Percentiles rank a stretch among this genome's conserved stretches.
phyloP scores from a whole-genome alignment of 2,113 vertebrate genomes.

The Pachyramphus minor region DNA sequence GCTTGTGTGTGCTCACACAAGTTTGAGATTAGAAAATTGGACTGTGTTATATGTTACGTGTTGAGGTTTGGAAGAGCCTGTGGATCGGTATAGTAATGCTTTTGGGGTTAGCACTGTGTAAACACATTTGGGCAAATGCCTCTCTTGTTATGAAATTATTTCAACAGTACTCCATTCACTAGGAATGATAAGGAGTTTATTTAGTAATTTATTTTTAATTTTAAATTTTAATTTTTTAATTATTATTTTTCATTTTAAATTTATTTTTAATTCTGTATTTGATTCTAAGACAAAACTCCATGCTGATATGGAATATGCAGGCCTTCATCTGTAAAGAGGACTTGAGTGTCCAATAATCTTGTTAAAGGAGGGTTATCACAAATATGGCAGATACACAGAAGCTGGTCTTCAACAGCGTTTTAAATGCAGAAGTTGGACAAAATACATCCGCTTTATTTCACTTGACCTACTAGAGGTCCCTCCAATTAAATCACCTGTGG shows the following conservation, averaged over 20 bases:
- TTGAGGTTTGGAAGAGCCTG: not conserved
- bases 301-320: not conserved
- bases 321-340: not conserved
- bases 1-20: not conserved
- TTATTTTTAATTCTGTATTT: not conserved
- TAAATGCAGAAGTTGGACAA: not conserved
- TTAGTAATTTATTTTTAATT: too few species aligned
- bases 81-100: rapidly evolving
- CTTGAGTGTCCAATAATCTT: not conserved
- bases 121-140: not conserved
- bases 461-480: conserved; percentile 11
- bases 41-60: rapidly evolving
- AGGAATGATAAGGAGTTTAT: not conserved
- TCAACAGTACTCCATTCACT: not conserved
- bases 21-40: not conserved
- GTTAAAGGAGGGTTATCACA: not conserved
- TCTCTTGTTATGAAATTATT: not conserved
- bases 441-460: not conserved
- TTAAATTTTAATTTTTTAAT: too few species aligned
- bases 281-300: not conserved
- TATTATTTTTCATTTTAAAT: too few species aligned
- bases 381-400: not conserved
- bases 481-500: conserved; percentile 35
- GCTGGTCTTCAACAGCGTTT: not conserved
- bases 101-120: not conserved